These are phyloP conservation scores for Vulpes ferrilata DNA, from an alignment of 2,113 vertebrate species.

Conservation along the genomic window DNA sequence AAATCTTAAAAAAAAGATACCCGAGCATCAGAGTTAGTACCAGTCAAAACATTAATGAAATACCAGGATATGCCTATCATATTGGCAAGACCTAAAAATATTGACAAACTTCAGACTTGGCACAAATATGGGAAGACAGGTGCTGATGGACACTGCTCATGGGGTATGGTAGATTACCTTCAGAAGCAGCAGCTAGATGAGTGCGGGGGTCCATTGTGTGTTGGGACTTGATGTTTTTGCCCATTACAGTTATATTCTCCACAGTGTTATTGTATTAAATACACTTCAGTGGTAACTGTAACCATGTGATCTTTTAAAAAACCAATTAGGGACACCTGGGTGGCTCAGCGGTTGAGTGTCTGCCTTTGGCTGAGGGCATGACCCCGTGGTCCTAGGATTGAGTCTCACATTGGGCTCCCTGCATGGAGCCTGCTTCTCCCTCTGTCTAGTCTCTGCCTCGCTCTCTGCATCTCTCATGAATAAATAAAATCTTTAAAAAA, in stretches of 20 bases:
- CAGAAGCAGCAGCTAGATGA: background rate
- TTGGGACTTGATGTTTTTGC: background rate
- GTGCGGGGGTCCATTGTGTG: background rate
- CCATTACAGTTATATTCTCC: background rate
- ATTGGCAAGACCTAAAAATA: background rate
- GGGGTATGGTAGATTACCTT: background rate
- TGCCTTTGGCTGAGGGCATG: too few relatives aligned
- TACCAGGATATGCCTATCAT: background rate
- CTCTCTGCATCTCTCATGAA: too few relatives aligned
- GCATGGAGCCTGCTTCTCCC: too few relatives aligned
- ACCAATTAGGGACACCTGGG: background rate
- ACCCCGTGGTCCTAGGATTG: too few relatives aligned
- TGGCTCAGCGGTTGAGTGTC: too few relatives aligned
- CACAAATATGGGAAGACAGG: background rate
- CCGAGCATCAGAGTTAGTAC: background rate
- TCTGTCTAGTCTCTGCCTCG: too few relatives aligned
- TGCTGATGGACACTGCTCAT: background rate
- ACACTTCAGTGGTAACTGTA: background rate
- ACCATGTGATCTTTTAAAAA: conserved; percentile 25
- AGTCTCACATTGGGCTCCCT: too few relatives aligned
- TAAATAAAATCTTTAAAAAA: too few relatives aligned
- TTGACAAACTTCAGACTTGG: background rate
- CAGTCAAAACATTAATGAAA: background rate
- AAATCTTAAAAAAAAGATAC: background rate
- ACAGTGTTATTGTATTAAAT: background rate